phyloP scores from a whole-genome alignment of 2,113 vertebrate species.

The Anguilla rostrata region DNA sequence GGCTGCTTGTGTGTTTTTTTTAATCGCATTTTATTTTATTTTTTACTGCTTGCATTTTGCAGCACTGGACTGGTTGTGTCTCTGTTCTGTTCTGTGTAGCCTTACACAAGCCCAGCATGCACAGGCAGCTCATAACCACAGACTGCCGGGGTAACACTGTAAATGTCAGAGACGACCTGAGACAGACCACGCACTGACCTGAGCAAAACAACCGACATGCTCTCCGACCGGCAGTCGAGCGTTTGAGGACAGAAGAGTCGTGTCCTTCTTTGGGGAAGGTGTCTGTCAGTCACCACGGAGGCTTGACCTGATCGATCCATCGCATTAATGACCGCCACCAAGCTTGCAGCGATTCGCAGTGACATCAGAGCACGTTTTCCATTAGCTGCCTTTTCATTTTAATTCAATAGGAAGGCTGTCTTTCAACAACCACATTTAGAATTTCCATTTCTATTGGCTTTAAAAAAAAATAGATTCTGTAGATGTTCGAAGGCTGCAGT shows the following conservation, averaged over 20 bases:
- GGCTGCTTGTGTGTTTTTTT: not conserved
- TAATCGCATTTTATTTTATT: not conserved
- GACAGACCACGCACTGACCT: not conserved
- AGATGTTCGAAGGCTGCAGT: not conserved
- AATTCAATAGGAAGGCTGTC: not conserved
- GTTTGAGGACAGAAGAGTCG: not conserved
- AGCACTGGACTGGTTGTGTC: slow-evolving; percentile 1
- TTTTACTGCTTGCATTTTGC: not conserved
- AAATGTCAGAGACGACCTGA: not conserved
- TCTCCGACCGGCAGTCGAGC: not conserved
- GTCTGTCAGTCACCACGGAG: slow-evolving; percentile 2
- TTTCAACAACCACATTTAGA: not conserved
- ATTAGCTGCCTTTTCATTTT: not conserved
- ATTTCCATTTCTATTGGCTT: not conserved
- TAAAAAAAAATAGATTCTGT: not conserved
- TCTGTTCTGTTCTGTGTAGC: slow-evolving; percentile 2
- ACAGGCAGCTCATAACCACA: not conserved
- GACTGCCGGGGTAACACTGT: not conserved
- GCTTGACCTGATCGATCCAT: not conserved
- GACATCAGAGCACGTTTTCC: not conserved
- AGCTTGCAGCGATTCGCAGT: not conserved
- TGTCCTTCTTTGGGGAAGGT: not conserved
- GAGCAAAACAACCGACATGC: not conserved
- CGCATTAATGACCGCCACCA: not conserved
- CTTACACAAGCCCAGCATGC: not conserved